phyloP scores from a whole-genome alignment of 2,113 vertebrate genomes.

The Lagopus leucura region DNA sequence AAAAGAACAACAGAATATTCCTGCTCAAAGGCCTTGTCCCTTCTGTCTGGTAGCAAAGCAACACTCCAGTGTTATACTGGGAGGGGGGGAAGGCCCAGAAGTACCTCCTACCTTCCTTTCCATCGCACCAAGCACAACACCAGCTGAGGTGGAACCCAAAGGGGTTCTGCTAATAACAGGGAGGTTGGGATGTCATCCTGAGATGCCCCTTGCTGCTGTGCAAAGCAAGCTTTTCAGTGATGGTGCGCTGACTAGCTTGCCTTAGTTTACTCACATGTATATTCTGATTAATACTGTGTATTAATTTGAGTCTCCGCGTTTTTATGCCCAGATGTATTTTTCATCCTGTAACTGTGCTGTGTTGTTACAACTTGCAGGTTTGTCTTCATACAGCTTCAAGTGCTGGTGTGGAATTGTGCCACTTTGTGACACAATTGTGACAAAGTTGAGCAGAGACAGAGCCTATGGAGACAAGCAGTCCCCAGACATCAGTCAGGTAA shows the following conservation, averaged over 20 bases:
- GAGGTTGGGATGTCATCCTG: neutral
- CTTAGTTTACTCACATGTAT: neutral
- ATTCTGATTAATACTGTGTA: neutral
- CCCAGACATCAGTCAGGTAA: neutral
- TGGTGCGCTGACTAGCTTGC: neutral
- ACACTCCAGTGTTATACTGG: neutral
- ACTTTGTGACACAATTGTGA: too few relatives aligned
- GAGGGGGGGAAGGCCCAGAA: neutral
- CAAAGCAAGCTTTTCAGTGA: neutral
- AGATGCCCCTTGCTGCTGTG: neutral
- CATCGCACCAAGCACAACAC: neutral
- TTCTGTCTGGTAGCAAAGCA: neutral
- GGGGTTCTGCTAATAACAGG: neutral
- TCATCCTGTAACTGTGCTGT: neutral
- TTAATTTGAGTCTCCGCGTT: neutral
- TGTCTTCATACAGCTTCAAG: neutral
- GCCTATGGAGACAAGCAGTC: neutral
- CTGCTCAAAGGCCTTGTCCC: neutral
- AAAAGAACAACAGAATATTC: conserved; percentile 56
- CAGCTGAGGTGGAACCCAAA: neutral
- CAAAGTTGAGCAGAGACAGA: neutral
- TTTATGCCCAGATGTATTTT: neutral
- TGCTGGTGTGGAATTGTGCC: neutral
- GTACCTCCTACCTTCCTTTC: neutral
- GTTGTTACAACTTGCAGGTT: neutral